Evolutionary conservation across 2,797 vertebrate species (phyloP).

Genomic region (Enteromius afrohamiltoni): DNA sequence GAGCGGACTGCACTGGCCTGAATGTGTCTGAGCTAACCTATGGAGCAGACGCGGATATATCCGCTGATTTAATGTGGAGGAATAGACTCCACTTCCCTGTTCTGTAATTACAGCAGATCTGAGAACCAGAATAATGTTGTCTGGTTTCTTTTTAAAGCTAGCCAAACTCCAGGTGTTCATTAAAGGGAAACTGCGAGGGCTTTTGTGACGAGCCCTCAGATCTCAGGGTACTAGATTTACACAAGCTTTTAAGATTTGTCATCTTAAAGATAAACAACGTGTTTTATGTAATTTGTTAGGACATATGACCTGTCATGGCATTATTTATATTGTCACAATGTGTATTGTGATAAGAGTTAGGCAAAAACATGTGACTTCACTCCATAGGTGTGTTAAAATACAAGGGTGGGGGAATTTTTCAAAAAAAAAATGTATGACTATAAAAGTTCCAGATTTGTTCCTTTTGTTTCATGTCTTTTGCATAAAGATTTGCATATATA

Average conservation of each 20-base stretch:
- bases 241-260: background rate
- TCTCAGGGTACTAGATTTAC: background rate
- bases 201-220: background rate
- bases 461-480: background rate
- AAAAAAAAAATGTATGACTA: too few relatives aligned
- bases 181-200: background rate
- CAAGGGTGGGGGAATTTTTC: too few relatives aligned
- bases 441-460: background rate
- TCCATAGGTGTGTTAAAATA: background rate
- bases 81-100: constrained; percentile 23
- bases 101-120: constrained; percentile 27
- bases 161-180: constrained; percentile 1
- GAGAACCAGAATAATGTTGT: background rate
- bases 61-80: constrained; percentile 24
- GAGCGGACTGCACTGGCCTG: constrained; percentile 12
- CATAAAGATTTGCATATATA: too few relatives aligned
- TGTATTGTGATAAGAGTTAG: background rate
- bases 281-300: background rate
- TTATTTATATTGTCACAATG: background rate
- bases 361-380: background rate
- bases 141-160: constrained; percentile 21
- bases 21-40: constrained; percentile 34
- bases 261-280: background rate
- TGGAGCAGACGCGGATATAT: background rate
- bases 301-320: background rate